These are phyloP conservation scores for Sminthurinus aureus DNA, from an alignment of 2,888 invertebrate species.

Conservation along the genomic window DNA sequence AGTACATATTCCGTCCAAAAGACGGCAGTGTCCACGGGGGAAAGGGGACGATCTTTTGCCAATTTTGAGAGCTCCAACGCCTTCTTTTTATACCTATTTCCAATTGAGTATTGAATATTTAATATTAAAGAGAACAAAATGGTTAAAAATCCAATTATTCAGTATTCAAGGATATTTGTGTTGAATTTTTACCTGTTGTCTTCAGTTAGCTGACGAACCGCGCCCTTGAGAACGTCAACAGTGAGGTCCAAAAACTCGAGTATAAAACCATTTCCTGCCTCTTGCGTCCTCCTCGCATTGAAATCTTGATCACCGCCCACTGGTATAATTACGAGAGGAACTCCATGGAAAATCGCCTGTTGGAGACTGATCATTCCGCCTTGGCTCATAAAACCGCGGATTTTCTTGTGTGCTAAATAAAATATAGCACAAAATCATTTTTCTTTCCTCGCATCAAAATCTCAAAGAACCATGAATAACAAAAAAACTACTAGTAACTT, in stretches of 20 bases:
- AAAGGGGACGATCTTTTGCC: not conserved
- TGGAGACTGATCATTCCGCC: slow-evolving; percentile 50
- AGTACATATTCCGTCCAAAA: not conserved
- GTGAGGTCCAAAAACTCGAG: slow-evolving; percentile 46
- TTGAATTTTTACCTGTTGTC: slow-evolving; percentile 23
- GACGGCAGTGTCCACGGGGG: not conserved
- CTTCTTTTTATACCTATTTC: slow-evolving; percentile 1
- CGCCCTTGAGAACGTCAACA: slow-evolving; percentile 40
- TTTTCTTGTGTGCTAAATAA: slow-evolving; percentile 51
- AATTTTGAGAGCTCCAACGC: not conserved
- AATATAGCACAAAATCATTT: too few relatives aligned
- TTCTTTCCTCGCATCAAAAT: not conserved
- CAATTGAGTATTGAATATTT: too few relatives aligned
- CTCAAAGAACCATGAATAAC: not conserved
- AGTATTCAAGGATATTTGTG: too few relatives aligned
- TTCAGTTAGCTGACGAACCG: slow-evolving; percentile 41
- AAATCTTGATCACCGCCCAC: slow-evolving; percentile 52
- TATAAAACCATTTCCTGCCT: slow-evolving; percentile 48
- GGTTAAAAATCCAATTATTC: too few relatives aligned
- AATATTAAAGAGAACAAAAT: too few relatives aligned
- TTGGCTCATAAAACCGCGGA: slow-evolving; percentile 50
- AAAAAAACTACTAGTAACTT: not conserved
- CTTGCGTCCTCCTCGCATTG: slow-evolving; percentile 47
- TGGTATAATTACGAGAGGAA: slow-evolving; percentile 50
- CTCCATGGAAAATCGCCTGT: slow-evolving; percentile 47